These are phyloP conservation scores for Eumaeus atala DNA, from an alignment of 1,140 invertebrate genomes.

Conservation along the genomic window DNA sequence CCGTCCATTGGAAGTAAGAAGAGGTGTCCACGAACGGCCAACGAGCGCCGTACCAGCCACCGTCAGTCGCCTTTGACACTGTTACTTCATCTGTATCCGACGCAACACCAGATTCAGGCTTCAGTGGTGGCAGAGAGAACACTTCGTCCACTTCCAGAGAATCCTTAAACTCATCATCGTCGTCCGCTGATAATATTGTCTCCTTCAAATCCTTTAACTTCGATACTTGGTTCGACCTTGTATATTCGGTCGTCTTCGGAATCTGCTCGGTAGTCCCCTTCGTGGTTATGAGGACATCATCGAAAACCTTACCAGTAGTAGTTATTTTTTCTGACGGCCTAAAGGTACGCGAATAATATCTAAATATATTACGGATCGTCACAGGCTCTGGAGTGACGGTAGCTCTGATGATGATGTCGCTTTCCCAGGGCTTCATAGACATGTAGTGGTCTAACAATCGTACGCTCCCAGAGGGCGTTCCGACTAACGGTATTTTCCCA, in stretches of 20 bases:
- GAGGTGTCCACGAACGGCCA: conserved; percentile 80
- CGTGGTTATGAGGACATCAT: conserved; percentile 55
- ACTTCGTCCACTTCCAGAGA: conserved; percentile 64
- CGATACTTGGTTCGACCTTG: conserved; percentile 37
- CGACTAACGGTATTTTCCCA: conserved; percentile 37
- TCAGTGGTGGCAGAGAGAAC: conserved; percentile 55
- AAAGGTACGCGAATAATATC: conserved; percentile 42
- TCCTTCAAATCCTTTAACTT: conserved; percentile 58
- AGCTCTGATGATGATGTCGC: conserved; percentile 53
- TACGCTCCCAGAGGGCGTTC: conserved; percentile 42
- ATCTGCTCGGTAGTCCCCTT: conserved; percentile 40
- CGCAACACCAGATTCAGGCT: conserved; percentile 36
- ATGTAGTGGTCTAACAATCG: conserved; percentile 44
- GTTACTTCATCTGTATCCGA: conserved; percentile 57
- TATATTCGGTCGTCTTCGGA: conserved; percentile 35
- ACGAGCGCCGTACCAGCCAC: conserved; percentile 53
- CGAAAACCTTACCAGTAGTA: conserved; percentile 38
- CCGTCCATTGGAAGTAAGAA: conserved; percentile 79
- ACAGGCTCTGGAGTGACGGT: conserved; percentile 48
- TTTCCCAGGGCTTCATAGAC: conserved; percentile 55
- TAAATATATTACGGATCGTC: conserved; percentile 42
- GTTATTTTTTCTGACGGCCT: conserved; percentile 41
- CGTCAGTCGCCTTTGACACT: conserved; percentile 52
- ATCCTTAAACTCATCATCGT: conserved; percentile 68
- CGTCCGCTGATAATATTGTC: conserved; percentile 52